Conservation (phyloP, 1,140 invertebrate genomes). For the Drosophila nebulosa region DNA sequence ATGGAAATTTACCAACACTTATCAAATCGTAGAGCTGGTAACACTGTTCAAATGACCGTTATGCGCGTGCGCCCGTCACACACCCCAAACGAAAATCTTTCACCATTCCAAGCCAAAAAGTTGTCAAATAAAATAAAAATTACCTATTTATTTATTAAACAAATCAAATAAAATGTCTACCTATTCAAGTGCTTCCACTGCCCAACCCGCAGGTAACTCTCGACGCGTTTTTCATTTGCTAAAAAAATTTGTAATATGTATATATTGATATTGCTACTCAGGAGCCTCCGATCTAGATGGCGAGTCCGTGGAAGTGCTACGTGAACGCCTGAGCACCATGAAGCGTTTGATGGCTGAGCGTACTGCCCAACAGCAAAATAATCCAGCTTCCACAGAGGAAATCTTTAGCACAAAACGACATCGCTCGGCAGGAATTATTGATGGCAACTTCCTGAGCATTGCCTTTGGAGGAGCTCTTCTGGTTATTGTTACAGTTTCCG, state of each 20-base stretch:
- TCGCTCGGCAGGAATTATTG: slow-evolving; percentile 86
- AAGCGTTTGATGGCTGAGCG: slow-evolving; percentile 89
- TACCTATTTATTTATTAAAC: neutral
- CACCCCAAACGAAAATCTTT: slow-evolving; percentile 15
- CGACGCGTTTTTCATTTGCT: neutral
- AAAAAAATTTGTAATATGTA: neutral
- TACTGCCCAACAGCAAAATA: slow-evolving; percentile 81
- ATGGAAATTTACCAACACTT: neutral
- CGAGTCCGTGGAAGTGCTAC: slow-evolving; percentile 89
- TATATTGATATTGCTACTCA: neutral
- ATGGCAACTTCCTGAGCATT: slow-evolving; percentile 89
- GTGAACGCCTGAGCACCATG: slow-evolving; percentile 88
- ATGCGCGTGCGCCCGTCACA: slow-evolving; percentile 47
- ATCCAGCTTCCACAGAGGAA: slow-evolving; percentile 81
- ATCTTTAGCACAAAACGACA: slow-evolving; percentile 81
- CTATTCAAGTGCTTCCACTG: slow-evolving; percentile 47
- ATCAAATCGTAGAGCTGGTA: neutral
- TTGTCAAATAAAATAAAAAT: slow-evolving; percentile 18
- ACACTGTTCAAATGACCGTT: slow-evolving; percentile 8
- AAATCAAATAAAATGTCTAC: slow-evolving; percentile 29
- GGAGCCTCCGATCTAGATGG: slow-evolving; percentile 82
- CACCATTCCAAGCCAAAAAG: neutral
- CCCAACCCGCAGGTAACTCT: slow-evolving; percentile 48
- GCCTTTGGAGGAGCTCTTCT: slow-evolving; percentile 88
- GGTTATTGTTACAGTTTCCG: slow-evolving; percentile 89